Base-by-base conservation (phyloP, 30 jellyfish, hydroid and myxozoan species). In the Nemopilema nomurai region DNA sequence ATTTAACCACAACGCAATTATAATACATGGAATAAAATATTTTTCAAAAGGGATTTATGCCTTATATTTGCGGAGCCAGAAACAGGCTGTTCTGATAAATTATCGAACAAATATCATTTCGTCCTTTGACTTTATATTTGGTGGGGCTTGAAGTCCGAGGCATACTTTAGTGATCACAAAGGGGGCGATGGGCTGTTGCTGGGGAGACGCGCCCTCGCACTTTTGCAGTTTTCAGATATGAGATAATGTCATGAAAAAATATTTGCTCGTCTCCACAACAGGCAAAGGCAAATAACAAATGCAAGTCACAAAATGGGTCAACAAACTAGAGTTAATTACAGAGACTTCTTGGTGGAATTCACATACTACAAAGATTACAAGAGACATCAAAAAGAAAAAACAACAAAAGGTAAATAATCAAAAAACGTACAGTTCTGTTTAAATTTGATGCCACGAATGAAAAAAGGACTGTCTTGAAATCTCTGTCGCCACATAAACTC, bases 401-500 rank as follows among this genome's bases (percentile, higher is more conserved):
- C 18, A 16, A 3, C 74, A 7, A 20, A 64, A 64, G 18, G 57
- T 3, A 41, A 41, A 41, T 41, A 13, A 3, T 41, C 13, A 41
- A 41, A 70, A 4, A 70, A 13, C 28, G 51, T 70, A 70, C 62
- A 70, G 80, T 19, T 64, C 81, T n/a, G 81, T 66, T 24, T 64
- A 62, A 1, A 83, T 49, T 67, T 71, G 92, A 49, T 71, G 49
- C 87, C 81, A 83, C 1, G 71, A 51, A 62, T 83, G 86, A 27
- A 17, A 53, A 41, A 83, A 17, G 80, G 28, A 79, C 52, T 51
- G 31, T 70, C 88, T 1, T n/a, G 27, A 30, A 74, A 74, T 49
- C 85, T 26, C 32, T 74, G 85, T 20, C 19, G 23, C 85, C 85
- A 74, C 85, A 74, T 50, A n/a, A 74, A 74, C 73, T 50, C 85